These are phyloP conservation scores for Nesogale talazaci DNA, from an alignment of 2,113 vertebrate genomes.

Conservation along the genomic window DNA sequence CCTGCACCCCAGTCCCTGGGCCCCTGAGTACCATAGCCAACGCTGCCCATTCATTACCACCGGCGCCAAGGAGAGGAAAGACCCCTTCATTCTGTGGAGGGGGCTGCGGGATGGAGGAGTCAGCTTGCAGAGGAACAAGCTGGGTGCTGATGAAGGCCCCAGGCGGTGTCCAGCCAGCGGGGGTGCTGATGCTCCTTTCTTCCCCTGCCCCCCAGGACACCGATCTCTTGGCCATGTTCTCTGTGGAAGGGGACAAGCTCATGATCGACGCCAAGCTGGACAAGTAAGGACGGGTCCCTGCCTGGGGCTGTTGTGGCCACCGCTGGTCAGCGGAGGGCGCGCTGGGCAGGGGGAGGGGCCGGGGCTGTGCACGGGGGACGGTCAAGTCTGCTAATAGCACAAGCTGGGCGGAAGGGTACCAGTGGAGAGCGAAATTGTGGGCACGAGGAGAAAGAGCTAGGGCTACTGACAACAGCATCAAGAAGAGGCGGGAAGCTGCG, in stretches of 20 bases:
- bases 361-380: too few species aligned
- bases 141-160: neutral
- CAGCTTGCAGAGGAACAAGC: rapidly evolving
- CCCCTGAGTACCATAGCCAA: neutral
- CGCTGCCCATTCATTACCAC: neutral
- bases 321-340: neutral
- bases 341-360: neutral
- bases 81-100: rapidly evolving
- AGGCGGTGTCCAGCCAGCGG: rapidly evolving
- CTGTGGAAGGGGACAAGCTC: constrained; percentile 80
- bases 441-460: neutral
- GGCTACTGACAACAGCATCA: rapidly evolving
- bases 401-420: neutral
- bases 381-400: neutral
- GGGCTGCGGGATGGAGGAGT: rapidly evolving
- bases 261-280: constrained; percentile 78
- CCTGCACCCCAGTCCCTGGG: rapidly evolving
- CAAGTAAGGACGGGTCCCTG: constrained; percentile 70
- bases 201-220: constrained; percentile 65
- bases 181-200: rapidly evolving
- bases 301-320: rapidly evolving
- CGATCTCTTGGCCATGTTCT: constrained; percentile 79
- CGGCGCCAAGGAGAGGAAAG: neutral
- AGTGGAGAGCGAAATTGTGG: neutral
- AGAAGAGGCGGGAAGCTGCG: rapidly evolving